A percentile compares a stretch with the other conserved stretches of the same genome.
These are phyloP conservation scores for Semicossyphus pulcher DNA, from an alignment of 2,113 vertebrate species.

Conservation along the genomic window DNA sequence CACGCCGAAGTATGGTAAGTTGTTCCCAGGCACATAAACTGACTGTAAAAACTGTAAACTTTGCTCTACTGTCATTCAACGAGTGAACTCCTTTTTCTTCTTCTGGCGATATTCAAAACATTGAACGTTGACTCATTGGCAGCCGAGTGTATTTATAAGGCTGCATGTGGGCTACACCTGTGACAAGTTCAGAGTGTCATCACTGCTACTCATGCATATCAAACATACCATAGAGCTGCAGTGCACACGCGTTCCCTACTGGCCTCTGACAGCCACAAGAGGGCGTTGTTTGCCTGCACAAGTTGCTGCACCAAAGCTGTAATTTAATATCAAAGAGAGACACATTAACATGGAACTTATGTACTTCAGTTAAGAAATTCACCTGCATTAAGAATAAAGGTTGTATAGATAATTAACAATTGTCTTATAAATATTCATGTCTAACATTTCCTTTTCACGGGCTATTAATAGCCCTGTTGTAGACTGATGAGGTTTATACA, in stretches of 20 bases:
- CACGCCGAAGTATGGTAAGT: neutral
- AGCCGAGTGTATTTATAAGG: neutral
- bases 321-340: too few relatives aligned
- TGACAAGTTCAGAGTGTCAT: neutral
- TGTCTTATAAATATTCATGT: too few relatives aligned
- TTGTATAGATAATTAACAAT: too few relatives aligned
- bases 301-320: neutral
- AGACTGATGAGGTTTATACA: too few relatives aligned
- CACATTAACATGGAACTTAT: neutral
- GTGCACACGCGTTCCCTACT: neutral
- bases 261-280: conserved; percentile 35
- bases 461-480: too few relatives aligned
- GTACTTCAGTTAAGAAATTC: too few relatives aligned
- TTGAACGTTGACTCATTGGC: neutral
- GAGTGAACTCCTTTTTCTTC: conserved; percentile 43
- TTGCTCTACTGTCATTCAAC: conserved; percentile 67
- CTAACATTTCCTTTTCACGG: too few relatives aligned
- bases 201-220: neutral
- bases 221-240: neutral
- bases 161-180: too few relatives aligned
- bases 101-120: neutral
- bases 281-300: conserved; percentile 38
- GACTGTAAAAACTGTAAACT: conserved; percentile 2
- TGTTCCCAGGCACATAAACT: neutral
- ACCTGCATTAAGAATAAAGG: too few relatives aligned